Evolutionary conservation across 2,888 invertebrate species (phyloP).

Genomic region (Caenorhabditis drosophilae): DNA sequence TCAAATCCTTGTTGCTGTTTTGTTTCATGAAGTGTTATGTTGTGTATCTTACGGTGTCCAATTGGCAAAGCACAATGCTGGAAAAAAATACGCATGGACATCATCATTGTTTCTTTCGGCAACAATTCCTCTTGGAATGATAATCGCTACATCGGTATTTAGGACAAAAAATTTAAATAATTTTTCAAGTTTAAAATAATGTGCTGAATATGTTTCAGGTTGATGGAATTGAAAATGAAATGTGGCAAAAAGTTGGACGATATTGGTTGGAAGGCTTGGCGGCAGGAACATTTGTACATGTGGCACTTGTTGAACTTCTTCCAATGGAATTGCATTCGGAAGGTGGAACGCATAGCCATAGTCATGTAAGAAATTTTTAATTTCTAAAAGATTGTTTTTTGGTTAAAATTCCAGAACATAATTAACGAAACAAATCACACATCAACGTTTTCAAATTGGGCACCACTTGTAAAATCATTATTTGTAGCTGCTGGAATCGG

Average conservation of each 20-base stretch:
- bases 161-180: too few relatives aligned
- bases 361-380: conserved; percentile 36
- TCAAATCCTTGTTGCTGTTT: conserved; percentile 59
- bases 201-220: conserved; percentile 50
- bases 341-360: conserved; percentile 26
- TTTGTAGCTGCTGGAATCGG: conserved; percentile 36
- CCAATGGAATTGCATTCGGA: conserved; percentile 49
- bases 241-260: conserved; percentile 40
- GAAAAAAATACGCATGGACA: conserved; percentile 43
- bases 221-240: conserved; percentile 48
- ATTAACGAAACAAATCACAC: conserved; percentile 19
- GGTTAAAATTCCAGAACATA: too few relatives aligned
- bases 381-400: too few relatives aligned
- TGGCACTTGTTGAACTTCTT: conserved; percentile 64
- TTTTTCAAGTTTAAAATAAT: too few relatives aligned
- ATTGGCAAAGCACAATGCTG: conserved; percentile 59
- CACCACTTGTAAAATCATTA: conserved; percentile 34
- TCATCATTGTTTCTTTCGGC: conserved; percentile 53
- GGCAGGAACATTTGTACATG: conserved; percentile 66
- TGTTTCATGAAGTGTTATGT: conserved; percentile 64
- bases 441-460: conserved; percentile 17
- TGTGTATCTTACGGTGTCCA: conserved; percentile 63
- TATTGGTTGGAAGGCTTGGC: conserved; percentile 65
- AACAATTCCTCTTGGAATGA: conserved; percentile 62
- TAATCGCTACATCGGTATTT: conserved; percentile 53